These are phyloP conservation scores for Patella depressa DNA, from an alignment of 2,888 invertebrate species.

Conservation along the genomic window DNA sequence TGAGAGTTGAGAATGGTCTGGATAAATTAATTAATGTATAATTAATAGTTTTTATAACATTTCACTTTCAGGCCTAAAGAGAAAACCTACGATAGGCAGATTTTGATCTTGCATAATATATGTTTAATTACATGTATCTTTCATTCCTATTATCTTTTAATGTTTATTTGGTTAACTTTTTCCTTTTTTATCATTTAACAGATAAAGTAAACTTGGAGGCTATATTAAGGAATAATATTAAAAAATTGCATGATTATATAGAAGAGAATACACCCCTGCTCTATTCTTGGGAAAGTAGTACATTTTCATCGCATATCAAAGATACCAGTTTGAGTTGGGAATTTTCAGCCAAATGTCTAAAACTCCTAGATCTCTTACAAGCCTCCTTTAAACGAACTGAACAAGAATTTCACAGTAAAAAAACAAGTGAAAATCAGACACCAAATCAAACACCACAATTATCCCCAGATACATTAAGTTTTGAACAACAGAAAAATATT, in stretches of 20 bases:
- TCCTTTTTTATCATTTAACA: too few relatives aligned
- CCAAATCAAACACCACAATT: constrained; percentile 47
- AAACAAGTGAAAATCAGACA: constrained; percentile 18
- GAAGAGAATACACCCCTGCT: background rate
- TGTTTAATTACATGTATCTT: too few relatives aligned
- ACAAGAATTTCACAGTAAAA: constrained; percentile 27
- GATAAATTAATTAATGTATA: too few relatives aligned
- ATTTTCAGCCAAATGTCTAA: constrained; percentile 44
- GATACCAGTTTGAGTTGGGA: constrained; percentile 38
- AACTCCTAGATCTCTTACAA: constrained; percentile 40
- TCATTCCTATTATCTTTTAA: too few relatives aligned
- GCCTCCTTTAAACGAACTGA: constrained; percentile 29
- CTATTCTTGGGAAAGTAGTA: constrained; percentile 16
- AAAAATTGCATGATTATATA: background rate
- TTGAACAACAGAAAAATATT: constrained; percentile 79
- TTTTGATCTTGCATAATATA: too few relatives aligned
- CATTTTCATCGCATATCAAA: constrained; percentile 1
- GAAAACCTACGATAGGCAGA: too few relatives aligned
- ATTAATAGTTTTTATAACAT: too few relatives aligned
- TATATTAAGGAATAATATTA: background rate
- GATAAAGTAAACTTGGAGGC: background rate
- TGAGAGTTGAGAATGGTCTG: too few relatives aligned
- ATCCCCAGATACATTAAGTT: constrained; percentile 74
- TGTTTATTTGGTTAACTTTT: too few relatives aligned
- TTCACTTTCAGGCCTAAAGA: too few relatives aligned